These are phyloP conservation scores for Campoletis raptor DNA, from an alignment of 2,888 invertebrate species.

Conservation along the genomic window DNA sequence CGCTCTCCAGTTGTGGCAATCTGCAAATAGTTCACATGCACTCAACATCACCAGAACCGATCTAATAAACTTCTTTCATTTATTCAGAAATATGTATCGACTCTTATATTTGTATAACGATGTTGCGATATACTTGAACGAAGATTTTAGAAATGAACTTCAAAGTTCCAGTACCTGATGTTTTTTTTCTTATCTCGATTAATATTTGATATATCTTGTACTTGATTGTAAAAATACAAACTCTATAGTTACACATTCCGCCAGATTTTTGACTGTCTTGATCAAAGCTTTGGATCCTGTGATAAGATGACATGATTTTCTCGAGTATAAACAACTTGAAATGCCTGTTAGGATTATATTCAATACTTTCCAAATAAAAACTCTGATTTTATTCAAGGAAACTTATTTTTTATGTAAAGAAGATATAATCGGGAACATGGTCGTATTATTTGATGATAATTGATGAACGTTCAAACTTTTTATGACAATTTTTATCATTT, in stretches of 20 bases:
- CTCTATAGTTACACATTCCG: too few relatives aligned
- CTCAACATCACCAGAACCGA: constrained; percentile 35
- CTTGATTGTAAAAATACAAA: background rate
- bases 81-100: constrained; percentile 1
- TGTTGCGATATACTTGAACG: constrained; percentile 1
- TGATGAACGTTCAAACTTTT: too few relatives aligned
- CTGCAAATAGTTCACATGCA: constrained; percentile 45
- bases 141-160: background rate
- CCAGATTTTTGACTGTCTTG: background rate
- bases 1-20: background rate
- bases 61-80: constrained; percentile 34
- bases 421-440: background rate
- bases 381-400: background rate
- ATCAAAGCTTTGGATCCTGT: background rate
- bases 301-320: too few relatives aligned
- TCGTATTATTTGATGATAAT: too few relatives aligned
- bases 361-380: background rate
- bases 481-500: too few relatives aligned
- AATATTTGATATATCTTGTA: background rate
- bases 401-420: too few relatives aligned
- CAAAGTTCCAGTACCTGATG: constrained; percentile 31
- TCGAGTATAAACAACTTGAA: background rate
- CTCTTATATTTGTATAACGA: constrained; percentile 30
- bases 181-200: constrained; percentile 22
- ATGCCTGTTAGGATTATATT: background rate